phyloP scores from a whole-genome alignment of 2,888 invertebrate species.

The Galeruca laticollis region DNA sequence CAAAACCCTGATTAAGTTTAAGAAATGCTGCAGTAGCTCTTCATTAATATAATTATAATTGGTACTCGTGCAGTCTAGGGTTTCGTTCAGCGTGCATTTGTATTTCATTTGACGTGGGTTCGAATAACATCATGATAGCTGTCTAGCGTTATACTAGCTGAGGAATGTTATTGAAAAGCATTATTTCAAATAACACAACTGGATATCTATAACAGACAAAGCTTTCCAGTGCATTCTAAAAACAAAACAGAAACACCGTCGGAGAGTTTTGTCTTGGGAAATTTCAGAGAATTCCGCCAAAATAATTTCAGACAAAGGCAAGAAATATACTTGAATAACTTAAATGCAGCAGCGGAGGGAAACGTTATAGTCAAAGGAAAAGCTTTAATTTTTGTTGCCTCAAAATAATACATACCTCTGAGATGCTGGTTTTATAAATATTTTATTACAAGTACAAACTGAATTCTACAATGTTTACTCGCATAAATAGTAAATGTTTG shows the following conservation, averaged over 20 bases:
- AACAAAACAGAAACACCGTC: slow-evolving; percentile 10
- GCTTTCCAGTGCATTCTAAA: slow-evolving; percentile 7
- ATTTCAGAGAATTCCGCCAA: slow-evolving; percentile 12
- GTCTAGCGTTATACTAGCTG: background rate
- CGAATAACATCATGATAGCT: background rate
- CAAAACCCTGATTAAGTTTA: background rate
- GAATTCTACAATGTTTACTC: too few species aligned
- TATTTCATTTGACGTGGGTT: slow-evolving; percentile 2
- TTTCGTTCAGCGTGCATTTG: background rate
- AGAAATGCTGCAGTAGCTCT: background rate
- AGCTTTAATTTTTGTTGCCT: background rate
- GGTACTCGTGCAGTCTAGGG: background rate
- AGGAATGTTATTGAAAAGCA: slow-evolving; percentile 24
- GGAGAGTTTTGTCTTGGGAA: slow-evolving; percentile 13
- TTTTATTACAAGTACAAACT: too few species aligned
- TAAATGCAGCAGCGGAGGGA: background rate
- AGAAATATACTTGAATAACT: slow-evolving; percentile 18
- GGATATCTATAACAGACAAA: slow-evolving; percentile 31
- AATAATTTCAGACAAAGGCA: slow-evolving; percentile 17
- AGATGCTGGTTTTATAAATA: too few species aligned
- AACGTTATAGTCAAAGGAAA: background rate
- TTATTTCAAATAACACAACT: slow-evolving; percentile 23
- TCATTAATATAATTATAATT: background rate
- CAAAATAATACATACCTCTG: too few species aligned
- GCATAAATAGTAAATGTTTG: too few species aligned